Conservation (phyloP, 2,797 vertebrate genomes). For the Lacerta agilis region DNA sequence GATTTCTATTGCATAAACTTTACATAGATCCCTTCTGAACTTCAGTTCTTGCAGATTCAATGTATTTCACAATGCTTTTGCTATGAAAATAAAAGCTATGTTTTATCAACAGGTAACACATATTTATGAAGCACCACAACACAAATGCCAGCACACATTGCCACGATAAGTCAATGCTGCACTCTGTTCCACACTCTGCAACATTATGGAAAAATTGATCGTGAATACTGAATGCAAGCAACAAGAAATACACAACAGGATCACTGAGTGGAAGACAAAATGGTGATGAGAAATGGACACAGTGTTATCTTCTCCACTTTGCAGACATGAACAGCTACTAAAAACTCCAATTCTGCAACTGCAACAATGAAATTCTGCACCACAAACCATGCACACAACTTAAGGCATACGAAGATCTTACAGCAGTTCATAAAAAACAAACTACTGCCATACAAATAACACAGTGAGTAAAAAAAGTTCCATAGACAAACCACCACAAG, state of each 20-base stretch:
- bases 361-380: not conserved
- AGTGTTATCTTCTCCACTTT: not conserved
- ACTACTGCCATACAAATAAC: not conserved
- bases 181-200: not conserved
- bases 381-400: not conserved
- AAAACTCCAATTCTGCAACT: not conserved
- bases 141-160: not conserved
- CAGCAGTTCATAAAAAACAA: not conserved
- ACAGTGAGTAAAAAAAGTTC: not conserved
- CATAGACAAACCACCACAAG: not conserved
- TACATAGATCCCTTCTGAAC: not conserved
- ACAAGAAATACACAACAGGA: not conserved
- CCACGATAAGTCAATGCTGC: not conserved
- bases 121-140: not conserved
- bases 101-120: not conserved
- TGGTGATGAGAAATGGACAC: not conserved
- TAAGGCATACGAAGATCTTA: not conserved
- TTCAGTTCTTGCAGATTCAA: not conserved
- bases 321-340: not conserved
- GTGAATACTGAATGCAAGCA: not conserved
- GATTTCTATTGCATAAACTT: not conserved
- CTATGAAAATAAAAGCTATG: not conserved
- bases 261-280: not conserved
- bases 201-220: not conserved
- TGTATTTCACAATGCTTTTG: not conserved